Evolutionary conservation across 1,140 invertebrate genomes (phyloP).

Genomic region (Caenorhabditis tropicalis): DNA sequence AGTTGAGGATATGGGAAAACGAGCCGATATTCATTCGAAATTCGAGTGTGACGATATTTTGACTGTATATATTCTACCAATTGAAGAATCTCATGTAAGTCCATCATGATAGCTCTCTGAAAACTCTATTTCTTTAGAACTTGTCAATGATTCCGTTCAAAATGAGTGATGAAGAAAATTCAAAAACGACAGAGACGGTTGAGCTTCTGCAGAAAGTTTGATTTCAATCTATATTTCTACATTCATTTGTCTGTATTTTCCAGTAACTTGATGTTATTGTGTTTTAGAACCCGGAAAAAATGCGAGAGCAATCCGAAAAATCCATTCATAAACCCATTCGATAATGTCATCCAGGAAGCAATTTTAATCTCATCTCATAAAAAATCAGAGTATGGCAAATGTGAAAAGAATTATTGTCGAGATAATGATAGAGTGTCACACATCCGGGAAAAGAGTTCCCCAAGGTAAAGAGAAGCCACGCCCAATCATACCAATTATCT

Average conservation of each 20-base stretch:
- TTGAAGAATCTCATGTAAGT: neutral
- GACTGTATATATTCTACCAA: neutral
- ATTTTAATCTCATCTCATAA: neutral
- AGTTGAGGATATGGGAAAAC: neutral
- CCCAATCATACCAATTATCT: neutral
- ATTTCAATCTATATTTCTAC: neutral
- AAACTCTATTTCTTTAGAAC: too few relatives aligned
- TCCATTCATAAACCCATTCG: too few relatives aligned
- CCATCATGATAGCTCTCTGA: too few relatives aligned
- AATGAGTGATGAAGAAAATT: neutral
- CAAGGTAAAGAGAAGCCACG: neutral
- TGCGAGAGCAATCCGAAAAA: too few relatives aligned
- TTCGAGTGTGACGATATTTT: neutral
- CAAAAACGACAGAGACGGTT: neutral
- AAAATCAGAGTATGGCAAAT: neutral
- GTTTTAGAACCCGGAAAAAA: too few relatives aligned
- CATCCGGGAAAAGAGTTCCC: neutral
- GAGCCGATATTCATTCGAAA: neutral
- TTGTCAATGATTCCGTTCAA: neutral
- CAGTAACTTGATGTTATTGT: neutral
- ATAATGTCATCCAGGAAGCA: neutral
- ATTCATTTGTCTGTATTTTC: neutral
- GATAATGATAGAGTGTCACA: neutral
- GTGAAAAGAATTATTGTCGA: neutral
- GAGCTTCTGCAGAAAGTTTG: slow-evolving; percentile 6